Evolutionary conservation across 2,888 invertebrate species (phyloP).

Genomic region (Brachypterus glaber): DNA sequence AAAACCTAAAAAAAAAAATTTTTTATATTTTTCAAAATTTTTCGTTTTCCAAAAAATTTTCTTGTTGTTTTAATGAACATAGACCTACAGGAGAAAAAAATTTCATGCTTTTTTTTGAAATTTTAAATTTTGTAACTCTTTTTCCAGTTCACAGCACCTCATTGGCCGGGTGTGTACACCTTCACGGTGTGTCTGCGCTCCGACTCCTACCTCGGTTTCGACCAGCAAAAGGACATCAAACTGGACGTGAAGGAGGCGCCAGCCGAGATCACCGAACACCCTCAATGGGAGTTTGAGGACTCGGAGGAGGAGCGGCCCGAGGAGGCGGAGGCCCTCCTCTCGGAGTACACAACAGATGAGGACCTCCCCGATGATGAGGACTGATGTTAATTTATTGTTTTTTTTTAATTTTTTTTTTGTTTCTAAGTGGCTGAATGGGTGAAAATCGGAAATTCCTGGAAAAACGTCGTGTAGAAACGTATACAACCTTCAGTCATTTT

Average conservation of each 20-base stretch:
- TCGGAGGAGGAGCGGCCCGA: constrained; percentile 66
- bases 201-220: constrained; percentile 96
- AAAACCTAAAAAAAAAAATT: too few species aligned
- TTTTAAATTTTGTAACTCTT: too few species aligned
- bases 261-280: constrained; percentile 79
- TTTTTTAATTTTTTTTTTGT: too few species aligned
- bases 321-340: constrained; percentile 53
- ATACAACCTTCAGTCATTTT: too few species aligned
- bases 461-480: too few species aligned
- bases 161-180: constrained; percentile 85
- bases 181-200: constrained; percentile 89
- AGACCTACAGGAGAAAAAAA: too few species aligned
- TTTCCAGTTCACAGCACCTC: constrained; percentile 80
- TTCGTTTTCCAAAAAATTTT: too few species aligned
- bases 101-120: constrained; percentile 10
- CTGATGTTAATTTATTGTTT: too few species aligned
- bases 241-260: constrained; percentile 95
- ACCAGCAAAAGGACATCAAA: constrained; percentile 91
- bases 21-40: too few species aligned
- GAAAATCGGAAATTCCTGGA: too few species aligned
- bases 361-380: constrained; percentile 46
- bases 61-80: too few species aligned
- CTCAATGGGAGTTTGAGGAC: constrained; percentile 96
- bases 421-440: too few species aligned
- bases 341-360: constrained; percentile 60